phyloP scores from a whole-genome alignment of 1,140 invertebrate species.

The Halictus rubicundus region DNA sequence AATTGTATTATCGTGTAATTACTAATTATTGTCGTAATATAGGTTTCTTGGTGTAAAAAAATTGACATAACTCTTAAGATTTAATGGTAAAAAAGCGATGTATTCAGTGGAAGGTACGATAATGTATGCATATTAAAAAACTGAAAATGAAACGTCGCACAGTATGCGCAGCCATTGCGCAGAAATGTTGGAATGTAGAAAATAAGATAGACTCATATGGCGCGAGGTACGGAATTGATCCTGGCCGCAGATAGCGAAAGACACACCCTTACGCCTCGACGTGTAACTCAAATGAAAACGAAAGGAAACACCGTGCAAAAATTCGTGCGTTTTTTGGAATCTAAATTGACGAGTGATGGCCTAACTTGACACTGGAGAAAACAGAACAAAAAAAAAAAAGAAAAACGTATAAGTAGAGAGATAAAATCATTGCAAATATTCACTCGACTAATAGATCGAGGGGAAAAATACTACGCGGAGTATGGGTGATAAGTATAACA shows the following conservation, averaged over 20 bases:
- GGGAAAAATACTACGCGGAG: slow-evolving; percentile 46
- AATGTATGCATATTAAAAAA: slow-evolving; percentile 58
- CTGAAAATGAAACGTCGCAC: slow-evolving; percentile 32
- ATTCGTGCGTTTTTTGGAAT: slow-evolving; percentile 71
- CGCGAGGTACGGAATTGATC: slow-evolving; percentile 49
- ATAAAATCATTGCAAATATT: slow-evolving; percentile 36
- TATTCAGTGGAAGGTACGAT: slow-evolving; percentile 61
- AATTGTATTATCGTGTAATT: slow-evolving; percentile 78
- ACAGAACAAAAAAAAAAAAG: slow-evolving; percentile 26
- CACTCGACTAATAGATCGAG: slow-evolving; percentile 35
- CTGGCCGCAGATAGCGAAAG: slow-evolving; percentile 10
- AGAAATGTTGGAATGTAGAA: slow-evolving; percentile 58
- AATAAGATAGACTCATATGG: slow-evolving; percentile 57
- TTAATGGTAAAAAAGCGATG: slow-evolving; percentile 68
- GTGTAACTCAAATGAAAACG: slow-evolving; percentile 37
- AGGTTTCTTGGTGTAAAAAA: slow-evolving; percentile 78
- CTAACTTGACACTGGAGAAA: slow-evolving; percentile 53
- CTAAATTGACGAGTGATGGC: slow-evolving; percentile 68
- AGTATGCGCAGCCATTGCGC: slow-evolving; percentile 52
- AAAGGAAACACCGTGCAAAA: not conserved
- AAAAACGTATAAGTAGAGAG: slow-evolving; percentile 1
- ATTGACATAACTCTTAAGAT: slow-evolving; percentile 77
- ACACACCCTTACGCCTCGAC: slow-evolving; percentile 41
- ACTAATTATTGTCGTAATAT: slow-evolving; percentile 78
- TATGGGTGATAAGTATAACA: slow-evolving; percentile 40